Base-by-base conservation (phyloP, 2,113 vertebrate species). In the Sander lucioperca region DNA sequence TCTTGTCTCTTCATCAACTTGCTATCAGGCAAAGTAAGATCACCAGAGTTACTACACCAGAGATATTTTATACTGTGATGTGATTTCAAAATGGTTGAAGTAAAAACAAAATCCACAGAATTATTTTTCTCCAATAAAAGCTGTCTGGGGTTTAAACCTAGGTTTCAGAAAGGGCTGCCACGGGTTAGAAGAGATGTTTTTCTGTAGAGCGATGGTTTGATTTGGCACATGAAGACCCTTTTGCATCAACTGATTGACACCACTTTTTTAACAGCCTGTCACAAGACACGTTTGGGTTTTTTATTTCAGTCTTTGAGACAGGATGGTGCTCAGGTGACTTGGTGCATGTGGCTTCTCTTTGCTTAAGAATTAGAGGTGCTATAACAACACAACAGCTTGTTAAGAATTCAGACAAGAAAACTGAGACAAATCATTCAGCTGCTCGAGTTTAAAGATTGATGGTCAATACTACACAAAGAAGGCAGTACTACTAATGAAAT, bases 211-310 rank as follows among this genome's bases (percentile, higher is more conserved):
- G 61, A 11, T 33, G 65, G 77, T 73, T 71, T 82, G 59, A 71
- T 89, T 84, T 81, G 74, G 54, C 74, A 74, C 59, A 71, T 64
- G 59, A 79, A 75, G 77, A 79, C 74, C 81, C 74, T 81, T 85
- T 65, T 47, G 36, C 79, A 58, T 74, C 51, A 48, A 1, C 25
- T 79, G 84, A 81, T 74, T 81, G 77, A 89, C 80, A 57, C n/a
- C 45, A n/a, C 63, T 68, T 87, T 65, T 75, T 70, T 33, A 27
- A 23, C 56, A 54, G 14, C 58, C 50, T 68, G 80, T 72, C 81
- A 84, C 16, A 21, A 25, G 30, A 50, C 6, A 75, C 21, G 57
- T 58, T 70, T 36, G 5, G 2, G 4, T 50, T 68, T 79, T 57
- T 77, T 23, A 30, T 48, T 23, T n/a, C 47, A 48, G 3, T 39